phyloP scores from a whole-genome alignment of 2,113 vertebrate species.

The Mobula hypostoma region DNA sequence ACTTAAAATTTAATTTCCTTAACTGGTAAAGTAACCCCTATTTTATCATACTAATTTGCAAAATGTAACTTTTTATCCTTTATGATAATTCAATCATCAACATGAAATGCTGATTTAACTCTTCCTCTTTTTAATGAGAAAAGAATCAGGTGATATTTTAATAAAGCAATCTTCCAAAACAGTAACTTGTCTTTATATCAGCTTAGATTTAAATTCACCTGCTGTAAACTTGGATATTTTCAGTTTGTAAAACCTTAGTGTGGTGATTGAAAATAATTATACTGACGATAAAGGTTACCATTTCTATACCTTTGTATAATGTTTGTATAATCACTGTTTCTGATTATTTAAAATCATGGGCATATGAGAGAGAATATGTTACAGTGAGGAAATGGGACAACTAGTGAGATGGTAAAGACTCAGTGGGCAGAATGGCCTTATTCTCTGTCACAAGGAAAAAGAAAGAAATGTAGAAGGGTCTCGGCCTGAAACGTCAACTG shows the following conservation, averaged over 20 bases:
- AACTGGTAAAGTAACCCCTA: not conserved
- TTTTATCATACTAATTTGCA: not conserved
- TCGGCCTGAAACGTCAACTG: no score
- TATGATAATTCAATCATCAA: not conserved
- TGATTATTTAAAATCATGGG: not conserved
- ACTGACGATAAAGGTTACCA: not conserved
- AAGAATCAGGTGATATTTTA: no score
- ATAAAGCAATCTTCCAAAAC: not conserved
- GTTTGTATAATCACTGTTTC: not conserved
- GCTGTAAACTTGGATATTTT: not conserved
- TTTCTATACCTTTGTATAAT: not conserved
- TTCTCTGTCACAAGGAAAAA: no score
- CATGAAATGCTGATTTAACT: not conserved
- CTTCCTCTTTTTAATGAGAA: not conserved
- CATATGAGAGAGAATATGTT: no score
- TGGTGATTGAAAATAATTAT: not conserved
- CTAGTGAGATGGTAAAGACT: no score
- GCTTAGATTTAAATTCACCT: not conserved
- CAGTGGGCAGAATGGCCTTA: no score
- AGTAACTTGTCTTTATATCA: not conserved
- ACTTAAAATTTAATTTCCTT: not conserved
- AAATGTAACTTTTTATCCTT: not conserved
- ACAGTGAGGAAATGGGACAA: no score
- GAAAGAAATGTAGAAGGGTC: no score
- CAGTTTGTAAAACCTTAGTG: not conserved